phyloP scores from a whole-genome alignment of 2,113 vertebrate species.

The Fulica atra region DNA sequence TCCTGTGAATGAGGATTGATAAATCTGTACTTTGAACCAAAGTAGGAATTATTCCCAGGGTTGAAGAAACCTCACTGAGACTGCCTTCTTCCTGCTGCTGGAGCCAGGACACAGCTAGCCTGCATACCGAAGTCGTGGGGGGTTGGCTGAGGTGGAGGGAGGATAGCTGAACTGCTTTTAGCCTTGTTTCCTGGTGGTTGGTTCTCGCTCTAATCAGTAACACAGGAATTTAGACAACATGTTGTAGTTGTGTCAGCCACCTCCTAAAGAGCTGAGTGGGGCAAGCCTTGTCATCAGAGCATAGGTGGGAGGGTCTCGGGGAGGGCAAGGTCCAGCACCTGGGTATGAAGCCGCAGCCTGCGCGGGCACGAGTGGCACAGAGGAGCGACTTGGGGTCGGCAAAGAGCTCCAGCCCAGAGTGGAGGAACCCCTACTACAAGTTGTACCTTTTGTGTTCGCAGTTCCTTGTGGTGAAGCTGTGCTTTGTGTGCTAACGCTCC shows the following conservation, averaged over 20 bases:
- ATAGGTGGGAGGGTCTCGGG: background rate
- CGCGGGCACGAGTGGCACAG: background rate
- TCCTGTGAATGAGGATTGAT: background rate
- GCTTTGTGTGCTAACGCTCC: background rate
- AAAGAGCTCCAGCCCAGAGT: background rate
- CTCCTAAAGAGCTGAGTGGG: fast-evolving
- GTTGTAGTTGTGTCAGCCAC: background rate
- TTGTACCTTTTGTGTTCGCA: background rate
- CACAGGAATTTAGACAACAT: background rate
- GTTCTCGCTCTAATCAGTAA: background rate
- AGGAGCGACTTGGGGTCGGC: fast-evolving
- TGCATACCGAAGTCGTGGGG: background rate
- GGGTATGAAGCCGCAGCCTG: background rate
- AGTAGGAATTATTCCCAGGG: background rate
- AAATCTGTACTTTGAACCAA: background rate
- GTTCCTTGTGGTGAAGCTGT: background rate
- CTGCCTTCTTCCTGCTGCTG: background rate
- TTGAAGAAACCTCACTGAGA: background rate
- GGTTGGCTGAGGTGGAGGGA: background rate
- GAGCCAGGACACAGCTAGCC: background rate
- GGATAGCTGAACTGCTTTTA: background rate
- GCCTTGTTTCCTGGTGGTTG: background rate
- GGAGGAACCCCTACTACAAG: background rate
- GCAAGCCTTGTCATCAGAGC: background rate
- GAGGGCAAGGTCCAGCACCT: fast-evolving